Evolutionary conservation across 1,140 invertebrate species (phyloP), one percentile per base, ranked within the genome.

Genomic region (Idris sp.): DNA sequence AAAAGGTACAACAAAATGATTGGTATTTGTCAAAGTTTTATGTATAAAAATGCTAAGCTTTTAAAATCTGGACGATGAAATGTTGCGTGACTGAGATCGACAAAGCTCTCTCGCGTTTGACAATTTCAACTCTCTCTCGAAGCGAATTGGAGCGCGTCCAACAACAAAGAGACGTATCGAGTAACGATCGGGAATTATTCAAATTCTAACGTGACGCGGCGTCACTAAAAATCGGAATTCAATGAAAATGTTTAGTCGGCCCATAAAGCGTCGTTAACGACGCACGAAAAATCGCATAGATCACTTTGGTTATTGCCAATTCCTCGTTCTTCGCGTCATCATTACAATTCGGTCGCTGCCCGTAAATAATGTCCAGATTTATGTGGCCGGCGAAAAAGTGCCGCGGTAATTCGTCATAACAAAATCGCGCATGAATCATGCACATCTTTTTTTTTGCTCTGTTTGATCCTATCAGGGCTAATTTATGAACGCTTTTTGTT

Each of bases 401-500:
- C 28, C 30, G 41, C 31, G 25, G 56, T 74, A 62, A 74, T 74
- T 68, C 62, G 72, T 62, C 62, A 68, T 68, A 74, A 51, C 62
- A 49, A 38, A 49, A 68, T 54, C 46, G 46, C 46, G 53, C 53
- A 67, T 61, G 53, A 67, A 65, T 74, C 61, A 61, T 16, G 65
- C 35, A 49, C 43, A 53, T 36, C 64, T 49, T 43, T 36, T 48
- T 58, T 49, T 44, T 48, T 38, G 41, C 65, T 14, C 11, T 13
- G 35, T 18, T 15, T 48, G 69, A 59, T 61, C 59, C 38, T 44
- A 67, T 74, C 71, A n/a, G n/a, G 61, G 33, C 36, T 61, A 74
- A 74, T 74, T 74, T 67, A 74, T 67, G 56, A 62, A 74, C 56
- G 62, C 72, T 62, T 38, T 62, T 56, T 58, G 38, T 73, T 68